phyloP scores from a whole-genome alignment of 2,888 invertebrate species.

The Archaeoteleia sp. region DNA sequence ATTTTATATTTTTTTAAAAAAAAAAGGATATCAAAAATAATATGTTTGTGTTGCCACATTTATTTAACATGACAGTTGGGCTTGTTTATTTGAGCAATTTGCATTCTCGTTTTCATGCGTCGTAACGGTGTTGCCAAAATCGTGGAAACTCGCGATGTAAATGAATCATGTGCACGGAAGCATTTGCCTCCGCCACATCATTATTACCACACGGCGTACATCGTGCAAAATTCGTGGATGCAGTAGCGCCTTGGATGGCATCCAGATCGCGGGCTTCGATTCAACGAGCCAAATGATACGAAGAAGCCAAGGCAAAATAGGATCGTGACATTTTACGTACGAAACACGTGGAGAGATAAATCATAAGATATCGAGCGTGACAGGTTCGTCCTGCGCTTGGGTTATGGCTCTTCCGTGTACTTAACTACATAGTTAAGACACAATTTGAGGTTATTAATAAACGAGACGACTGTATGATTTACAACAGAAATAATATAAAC shows the following conservation, averaged over 20 bases:
- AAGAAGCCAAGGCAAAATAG: conserved; percentile 27
- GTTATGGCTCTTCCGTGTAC: conserved; percentile 23
- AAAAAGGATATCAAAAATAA: conserved; percentile 10
- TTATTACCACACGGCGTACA: conserved; percentile 34
- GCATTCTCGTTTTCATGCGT: conserved; percentile 25
- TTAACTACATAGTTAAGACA: conserved; percentile 10
- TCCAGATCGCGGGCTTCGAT: conserved; percentile 36
- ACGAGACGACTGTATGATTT: too few relatives aligned
- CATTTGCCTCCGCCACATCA: conserved; percentile 38
- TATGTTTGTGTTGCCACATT: conserved; percentile 21
- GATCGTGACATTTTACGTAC: conserved; percentile 46
- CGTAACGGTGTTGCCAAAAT: conserved; percentile 38
- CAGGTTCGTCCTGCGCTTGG: conserved; percentile 28
- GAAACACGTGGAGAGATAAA: conserved; percentile 22
- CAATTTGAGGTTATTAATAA: too few relatives aligned
- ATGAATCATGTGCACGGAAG: conserved; percentile 38
- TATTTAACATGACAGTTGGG: conserved; percentile 41
- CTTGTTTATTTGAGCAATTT: conserved; percentile 49
- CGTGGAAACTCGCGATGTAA: conserved; percentile 19
- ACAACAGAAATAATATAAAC: too few relatives aligned
- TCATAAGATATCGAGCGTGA: conserved; percentile 40
- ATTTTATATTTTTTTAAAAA: conserved; percentile 20
- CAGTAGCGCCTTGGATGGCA: conserved; percentile 28
- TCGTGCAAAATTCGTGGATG: conserved; percentile 12
- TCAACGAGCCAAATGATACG: conserved; percentile 36